Conservation (phyloP, 2,113 vertebrate species). For the Catharus bicknelli region DNA sequence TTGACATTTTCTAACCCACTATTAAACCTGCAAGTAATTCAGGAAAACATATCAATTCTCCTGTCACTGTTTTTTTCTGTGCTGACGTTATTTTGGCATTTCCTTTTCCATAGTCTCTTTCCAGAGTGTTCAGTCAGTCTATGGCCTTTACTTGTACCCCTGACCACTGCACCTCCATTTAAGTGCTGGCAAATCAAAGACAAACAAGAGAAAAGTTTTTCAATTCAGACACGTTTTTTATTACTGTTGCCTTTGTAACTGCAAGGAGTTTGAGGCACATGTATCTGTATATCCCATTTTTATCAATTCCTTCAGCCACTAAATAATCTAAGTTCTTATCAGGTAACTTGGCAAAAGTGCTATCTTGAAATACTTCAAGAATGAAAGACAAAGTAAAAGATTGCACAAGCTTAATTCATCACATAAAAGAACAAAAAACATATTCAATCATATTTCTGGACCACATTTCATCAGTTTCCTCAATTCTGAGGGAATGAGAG, state of each 20-base stretch:
- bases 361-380: not conserved
- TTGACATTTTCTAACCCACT: constrained; percentile 6
- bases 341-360: not conserved
- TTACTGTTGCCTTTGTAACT: not conserved
- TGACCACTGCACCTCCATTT: not conserved
- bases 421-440: not conserved
- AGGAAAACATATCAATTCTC: constrained; percentile 32
- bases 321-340: not conserved
- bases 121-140: not conserved
- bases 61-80: not conserved
- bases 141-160: not conserved
- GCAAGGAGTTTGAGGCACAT: not conserved
- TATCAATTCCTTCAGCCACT: not conserved
- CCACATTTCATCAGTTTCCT: not conserved
- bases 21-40: constrained; percentile 16
- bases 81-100: not conserved
- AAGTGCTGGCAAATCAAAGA: not conserved
- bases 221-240: not conserved
- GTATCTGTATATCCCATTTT: not conserved
- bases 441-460: not conserved
- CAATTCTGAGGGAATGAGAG: not conserved
- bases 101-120: constrained; percentile 3
- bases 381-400: not conserved
- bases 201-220: not conserved
- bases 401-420: not conserved